Conservation (phyloP, 2,888 invertebrate species). For the Oxytorus armatus region DNA sequence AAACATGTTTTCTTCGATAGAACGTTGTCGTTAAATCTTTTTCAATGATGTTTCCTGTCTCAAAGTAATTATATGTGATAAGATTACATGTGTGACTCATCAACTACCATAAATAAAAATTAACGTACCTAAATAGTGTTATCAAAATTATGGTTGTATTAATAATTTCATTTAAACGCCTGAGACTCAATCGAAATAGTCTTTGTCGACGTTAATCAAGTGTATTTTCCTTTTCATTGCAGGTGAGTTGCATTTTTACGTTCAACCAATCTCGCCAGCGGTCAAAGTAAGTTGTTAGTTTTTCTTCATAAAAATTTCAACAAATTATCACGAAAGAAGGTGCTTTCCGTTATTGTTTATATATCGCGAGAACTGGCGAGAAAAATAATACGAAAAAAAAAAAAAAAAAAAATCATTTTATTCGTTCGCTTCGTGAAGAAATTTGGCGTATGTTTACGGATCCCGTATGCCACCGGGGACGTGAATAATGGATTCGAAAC, state of each 20-base stretch:
- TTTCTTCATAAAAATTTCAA: slow-evolving; percentile 15
- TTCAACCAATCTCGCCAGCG: not conserved
- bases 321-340: not conserved
- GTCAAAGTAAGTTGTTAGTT: slow-evolving; percentile 40
- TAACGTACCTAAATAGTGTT: not conserved
- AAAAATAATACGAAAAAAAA: slow-evolving; percentile 16
- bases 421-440: slow-evolving; percentile 54
- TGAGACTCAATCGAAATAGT: slow-evolving; percentile 2
- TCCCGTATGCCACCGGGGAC: slow-evolving; percentile 73
- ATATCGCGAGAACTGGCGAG: not conserved
- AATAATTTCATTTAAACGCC: slow-evolving; percentile 16
- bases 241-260: slow-evolving; percentile 64
- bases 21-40: not conserved
- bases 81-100: not conserved
- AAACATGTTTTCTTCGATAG: not conserved
- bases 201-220: slow-evolving; percentile 10
- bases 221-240: slow-evolving; percentile 56
- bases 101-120: not conserved
- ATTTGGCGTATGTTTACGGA: slow-evolving; percentile 71
- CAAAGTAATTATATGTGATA: not conserved
- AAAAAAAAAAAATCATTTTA: slow-evolving; percentile 47
- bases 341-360: not conserved
- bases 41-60: not conserved
- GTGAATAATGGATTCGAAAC: slow-evolving; percentile 74
- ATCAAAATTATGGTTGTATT: not conserved